phyloP scores from a whole-genome alignment of 1,140 invertebrate species.

The Radopholus similis region DNA sequence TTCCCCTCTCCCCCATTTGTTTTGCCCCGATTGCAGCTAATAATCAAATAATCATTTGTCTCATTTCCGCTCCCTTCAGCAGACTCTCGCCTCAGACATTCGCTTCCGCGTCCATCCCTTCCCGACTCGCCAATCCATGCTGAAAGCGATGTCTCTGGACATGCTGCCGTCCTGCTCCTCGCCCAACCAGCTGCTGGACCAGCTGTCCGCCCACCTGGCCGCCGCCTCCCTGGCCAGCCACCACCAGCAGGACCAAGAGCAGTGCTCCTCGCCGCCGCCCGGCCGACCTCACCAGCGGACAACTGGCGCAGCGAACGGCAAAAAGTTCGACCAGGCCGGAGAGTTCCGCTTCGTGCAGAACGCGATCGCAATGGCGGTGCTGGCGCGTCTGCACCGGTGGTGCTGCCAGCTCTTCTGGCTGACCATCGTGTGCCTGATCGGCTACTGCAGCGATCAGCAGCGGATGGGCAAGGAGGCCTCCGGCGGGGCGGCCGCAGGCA shows the following conservation, averaged over 20 bases:
- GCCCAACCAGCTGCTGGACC: neutral
- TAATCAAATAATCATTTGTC: neutral
- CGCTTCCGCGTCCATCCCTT: neutral
- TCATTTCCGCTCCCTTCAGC: neutral
- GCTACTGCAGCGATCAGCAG: slow-evolving; percentile 34
- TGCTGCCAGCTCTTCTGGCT: slow-evolving; percentile 51
- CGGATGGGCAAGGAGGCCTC: neutral
- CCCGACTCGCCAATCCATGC: neutral
- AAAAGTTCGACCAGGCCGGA: neutral
- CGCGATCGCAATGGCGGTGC: slow-evolving; percentile 40
- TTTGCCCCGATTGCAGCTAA: neutral
- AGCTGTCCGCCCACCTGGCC: neutral
- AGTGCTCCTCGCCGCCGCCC: neutral
- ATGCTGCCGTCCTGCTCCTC: neutral
- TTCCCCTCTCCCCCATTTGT: neutral
- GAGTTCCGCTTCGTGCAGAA: slow-evolving; percentile 31
- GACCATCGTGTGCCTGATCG: slow-evolving; percentile 46
- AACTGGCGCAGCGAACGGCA: neutral
- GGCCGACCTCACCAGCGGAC: neutral
- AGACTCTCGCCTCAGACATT: no score
- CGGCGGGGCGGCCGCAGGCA: neutral
- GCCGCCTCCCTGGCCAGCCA: neutral
- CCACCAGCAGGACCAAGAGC: no score
- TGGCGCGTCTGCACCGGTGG: slow-evolving; percentile 39
- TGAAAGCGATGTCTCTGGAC: neutral